Percentiles rank a stretch among this genome's conserved stretches.
phyloP scores from a whole-genome alignment of 1,140 invertebrate species.

The fruit fly (Drosophila melanogaster) region DNA sequence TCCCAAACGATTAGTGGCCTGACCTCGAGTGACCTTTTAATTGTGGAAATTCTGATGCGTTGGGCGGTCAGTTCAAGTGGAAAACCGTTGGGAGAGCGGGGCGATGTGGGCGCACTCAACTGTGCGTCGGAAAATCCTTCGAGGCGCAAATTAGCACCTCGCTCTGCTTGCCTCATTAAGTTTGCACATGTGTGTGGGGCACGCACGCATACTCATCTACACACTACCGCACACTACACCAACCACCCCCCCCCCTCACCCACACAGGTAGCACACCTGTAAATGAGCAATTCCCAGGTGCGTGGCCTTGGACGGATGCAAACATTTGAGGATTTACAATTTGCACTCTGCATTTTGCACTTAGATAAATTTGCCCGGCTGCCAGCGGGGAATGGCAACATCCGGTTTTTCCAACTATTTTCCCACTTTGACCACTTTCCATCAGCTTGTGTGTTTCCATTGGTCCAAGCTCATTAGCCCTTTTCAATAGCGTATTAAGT shows the following conservation, averaged over 20 bases:
- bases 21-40: slow-evolving; percentile 22
- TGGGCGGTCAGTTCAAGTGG: slow-evolving; percentile 11
- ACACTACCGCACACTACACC: neutral
- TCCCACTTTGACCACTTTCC: neutral
- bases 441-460: no score
- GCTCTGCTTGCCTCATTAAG: slow-evolving; percentile 64
- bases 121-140: slow-evolving; percentile 69
- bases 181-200: slow-evolving; percentile 43
- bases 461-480: neutral
- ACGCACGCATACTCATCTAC: neutral
- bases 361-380: slow-evolving; percentile 61
- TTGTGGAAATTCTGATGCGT: neutral
- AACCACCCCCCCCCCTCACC: neutral
- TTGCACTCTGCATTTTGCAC: slow-evolving; percentile 47
- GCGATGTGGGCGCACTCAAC: slow-evolving; percentile 17
- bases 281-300: slow-evolving; percentile 51
- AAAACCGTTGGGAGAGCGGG: slow-evolving; percentile 9
- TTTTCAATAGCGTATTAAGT: neutral
- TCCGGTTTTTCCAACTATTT: neutral
- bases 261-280: slow-evolving; percentile 8
- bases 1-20: neutral
- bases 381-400: slow-evolving; percentile 10
- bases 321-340: slow-evolving; percentile 51
- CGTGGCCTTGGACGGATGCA: slow-evolving; percentile 43
- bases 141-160: slow-evolving; percentile 77